Conservation (phyloP, 1,140 invertebrate species). For the Liolophura sinensis region DNA sequence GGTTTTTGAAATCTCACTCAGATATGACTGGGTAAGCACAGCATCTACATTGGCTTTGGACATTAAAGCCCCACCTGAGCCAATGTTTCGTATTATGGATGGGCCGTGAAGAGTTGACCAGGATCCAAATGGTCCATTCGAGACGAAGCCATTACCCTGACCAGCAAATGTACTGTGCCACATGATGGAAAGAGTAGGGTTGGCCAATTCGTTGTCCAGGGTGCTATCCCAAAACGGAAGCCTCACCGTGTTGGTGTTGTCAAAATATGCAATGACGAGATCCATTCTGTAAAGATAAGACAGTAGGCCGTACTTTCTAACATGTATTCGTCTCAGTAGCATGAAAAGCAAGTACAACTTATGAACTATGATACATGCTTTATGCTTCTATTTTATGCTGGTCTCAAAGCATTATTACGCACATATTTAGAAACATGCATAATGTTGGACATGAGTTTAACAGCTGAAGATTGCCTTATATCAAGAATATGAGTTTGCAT, state of each 20-base stretch:
- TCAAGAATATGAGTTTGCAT: too few species aligned
- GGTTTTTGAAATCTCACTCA: constrained; percentile 6
- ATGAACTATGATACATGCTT: neutral
- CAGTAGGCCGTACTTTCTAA: neutral
- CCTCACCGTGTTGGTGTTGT: constrained; percentile 40
- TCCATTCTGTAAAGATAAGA: constrained; percentile 29
- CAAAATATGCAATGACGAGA: constrained; percentile 24
- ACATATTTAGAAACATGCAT: too few species aligned
- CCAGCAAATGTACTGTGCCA: constrained; percentile 54
- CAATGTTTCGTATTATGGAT: constrained; percentile 4
- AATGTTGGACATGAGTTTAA: too few species aligned
- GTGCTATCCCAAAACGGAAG: constrained; percentile 59
- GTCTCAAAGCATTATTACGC: too few species aligned
- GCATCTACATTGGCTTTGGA: too few species aligned
- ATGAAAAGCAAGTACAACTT: too few species aligned
- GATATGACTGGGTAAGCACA: too few species aligned
- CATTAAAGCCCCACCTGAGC: too few species aligned
- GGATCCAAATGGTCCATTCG: constrained; percentile 49
- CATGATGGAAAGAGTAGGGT: constrained; percentile 51
- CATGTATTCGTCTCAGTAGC: neutral
- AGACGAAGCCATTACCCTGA: constrained; percentile 55
- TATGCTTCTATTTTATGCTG: too few species aligned
- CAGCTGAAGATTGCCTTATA: too few species aligned
- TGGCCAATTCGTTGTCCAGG: constrained; percentile 48
- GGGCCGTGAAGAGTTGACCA: constrained; percentile 21